Evolutionary conservation across 2,113 vertebrate species (phyloP), one percentile per base, ranked within the genome.

Genomic region (Brachyhypopomus occidentalis): DNA sequence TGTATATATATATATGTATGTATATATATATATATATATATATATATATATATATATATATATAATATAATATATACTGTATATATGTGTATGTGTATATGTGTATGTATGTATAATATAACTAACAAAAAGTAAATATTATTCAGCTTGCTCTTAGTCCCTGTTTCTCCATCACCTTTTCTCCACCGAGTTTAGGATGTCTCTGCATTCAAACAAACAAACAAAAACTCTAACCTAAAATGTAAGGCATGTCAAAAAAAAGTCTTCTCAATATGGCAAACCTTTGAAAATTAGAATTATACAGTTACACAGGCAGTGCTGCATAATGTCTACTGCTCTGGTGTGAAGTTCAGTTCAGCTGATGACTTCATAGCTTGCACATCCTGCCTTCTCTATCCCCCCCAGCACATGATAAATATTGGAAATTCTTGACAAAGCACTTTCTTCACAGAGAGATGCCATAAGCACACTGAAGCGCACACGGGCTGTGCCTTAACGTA

Each of bases 401-500:
- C 78, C 80, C 84, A 88, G 87, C 67, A 38, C 48, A 83, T 79
- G 85, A 72, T n/a, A 56, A 77, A 34, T 30, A 81, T 74, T 87
- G 82, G 83, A 83, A 89, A 86, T 87, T 88, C 88, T 89, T 88
- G 88, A 90, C 91, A 86, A 88, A 90, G 91, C 88, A 88, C 81
- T 90, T 91, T 90, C 83, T 86, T 72, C 58, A 84, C 79, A 60
- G 83, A 63, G 86, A 63, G 86, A 87, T 86, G 89, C 87, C 83
- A 86, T 84, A 85, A 79, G 82, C 88, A 90, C 63, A 89, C 83
- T 87, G 86, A 89, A 90, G 92, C 89, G 89, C 89, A 89, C 88
- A 84, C 87, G 87, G 89, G 89, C 89, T 84, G 88, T 87, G 85
- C 88, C 90, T 92, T 89, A 91, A 91, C 90, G 89, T 86, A 77